Conservation (phyloP, 1,140 invertebrate species). For the Drosophila paulistorum region DNA sequence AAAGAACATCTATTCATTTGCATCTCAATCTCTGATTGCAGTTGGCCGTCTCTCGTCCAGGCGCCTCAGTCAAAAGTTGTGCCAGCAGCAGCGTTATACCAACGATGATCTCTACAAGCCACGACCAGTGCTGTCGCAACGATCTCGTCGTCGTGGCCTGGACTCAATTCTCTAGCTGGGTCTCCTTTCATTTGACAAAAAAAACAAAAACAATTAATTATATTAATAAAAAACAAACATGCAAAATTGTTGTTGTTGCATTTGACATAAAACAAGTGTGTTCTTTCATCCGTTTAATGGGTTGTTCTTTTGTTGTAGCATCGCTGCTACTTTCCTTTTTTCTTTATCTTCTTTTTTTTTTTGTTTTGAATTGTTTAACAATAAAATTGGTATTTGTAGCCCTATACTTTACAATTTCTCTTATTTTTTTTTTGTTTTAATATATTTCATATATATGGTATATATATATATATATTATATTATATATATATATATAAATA, state of each 20-base stretch:
- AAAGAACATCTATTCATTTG: background rate
- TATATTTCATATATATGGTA: constrained; percentile 57
- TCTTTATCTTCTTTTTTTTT: background rate
- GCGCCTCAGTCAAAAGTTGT: constrained; percentile 63
- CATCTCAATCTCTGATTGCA: constrained; percentile 21
- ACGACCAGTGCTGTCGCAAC: constrained; percentile 84
- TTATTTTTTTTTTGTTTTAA: background rate
- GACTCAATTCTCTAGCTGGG: constrained; percentile 63
- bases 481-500: constrained; percentile 72
- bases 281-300: constrained; percentile 54
- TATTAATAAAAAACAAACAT: constrained; percentile 48
- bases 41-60: constrained; percentile 39
- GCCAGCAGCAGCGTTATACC: constrained; percentile 85
- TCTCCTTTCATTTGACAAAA: background rate
- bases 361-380: constrained; percentile 62
- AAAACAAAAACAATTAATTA: constrained; percentile 24
- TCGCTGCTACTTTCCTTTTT: constrained; percentile 24
- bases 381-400: constrained; percentile 62
- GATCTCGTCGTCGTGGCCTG: constrained; percentile 72
- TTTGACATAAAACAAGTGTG: constrained; percentile 52
- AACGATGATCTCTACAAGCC: constrained; percentile 89
- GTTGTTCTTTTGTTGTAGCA: constrained; percentile 31
- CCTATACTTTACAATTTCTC: constrained; percentile 46
- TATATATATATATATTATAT: constrained; percentile 48
- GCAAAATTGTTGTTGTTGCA: constrained; percentile 56